Conservation (phyloP, 1,140 invertebrate species). For the Cheumatopsyche charites region DNA sequence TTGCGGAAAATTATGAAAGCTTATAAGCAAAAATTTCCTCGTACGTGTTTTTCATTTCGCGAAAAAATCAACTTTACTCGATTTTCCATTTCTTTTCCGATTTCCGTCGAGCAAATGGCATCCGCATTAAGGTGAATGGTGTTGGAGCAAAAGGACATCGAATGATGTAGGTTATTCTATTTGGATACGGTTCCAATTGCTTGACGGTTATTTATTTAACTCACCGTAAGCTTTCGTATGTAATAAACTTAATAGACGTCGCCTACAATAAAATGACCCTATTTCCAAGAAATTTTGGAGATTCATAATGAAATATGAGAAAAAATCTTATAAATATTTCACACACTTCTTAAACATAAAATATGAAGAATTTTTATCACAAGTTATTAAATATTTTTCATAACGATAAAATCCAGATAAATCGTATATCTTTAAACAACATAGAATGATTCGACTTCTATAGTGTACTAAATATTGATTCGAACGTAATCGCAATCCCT, state of each 20-base stretch:
- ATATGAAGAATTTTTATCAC: too few relatives aligned
- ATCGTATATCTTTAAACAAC: too few relatives aligned
- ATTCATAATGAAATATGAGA: too few relatives aligned
- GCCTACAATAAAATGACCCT: too few relatives aligned
- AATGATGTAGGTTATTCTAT: slow-evolving; percentile 25
- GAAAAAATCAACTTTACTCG: slow-evolving; percentile 10
- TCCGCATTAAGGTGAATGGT: slow-evolving; percentile 30
- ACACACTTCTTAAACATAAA: too few relatives aligned
- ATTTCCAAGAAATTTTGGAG: too few relatives aligned
- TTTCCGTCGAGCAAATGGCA: slow-evolving; percentile 32
- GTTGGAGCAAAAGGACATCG: slow-evolving; percentile 7
- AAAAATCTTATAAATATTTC: too few relatives aligned
- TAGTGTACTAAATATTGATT: too few relatives aligned
- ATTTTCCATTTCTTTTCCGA: slow-evolving; percentile 28
- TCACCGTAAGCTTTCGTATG: not conserved
- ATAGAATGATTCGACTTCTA: too few relatives aligned
- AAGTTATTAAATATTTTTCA: too few relatives aligned
- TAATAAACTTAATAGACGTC: not conserved
- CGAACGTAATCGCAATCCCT: too few relatives aligned
- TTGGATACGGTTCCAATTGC: slow-evolving; percentile 17
- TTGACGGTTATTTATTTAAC: slow-evolving; percentile 22
- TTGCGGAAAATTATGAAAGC: not conserved
- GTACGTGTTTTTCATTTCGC: not conserved
- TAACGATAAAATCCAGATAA: too few relatives aligned
- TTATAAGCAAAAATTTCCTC: slow-evolving; percentile 14